Evolutionary conservation across 2,888 invertebrate genomes (phyloP), one percentile per base, ranked within the genome.

Genomic region (Trissoscelio sp.): DNA sequence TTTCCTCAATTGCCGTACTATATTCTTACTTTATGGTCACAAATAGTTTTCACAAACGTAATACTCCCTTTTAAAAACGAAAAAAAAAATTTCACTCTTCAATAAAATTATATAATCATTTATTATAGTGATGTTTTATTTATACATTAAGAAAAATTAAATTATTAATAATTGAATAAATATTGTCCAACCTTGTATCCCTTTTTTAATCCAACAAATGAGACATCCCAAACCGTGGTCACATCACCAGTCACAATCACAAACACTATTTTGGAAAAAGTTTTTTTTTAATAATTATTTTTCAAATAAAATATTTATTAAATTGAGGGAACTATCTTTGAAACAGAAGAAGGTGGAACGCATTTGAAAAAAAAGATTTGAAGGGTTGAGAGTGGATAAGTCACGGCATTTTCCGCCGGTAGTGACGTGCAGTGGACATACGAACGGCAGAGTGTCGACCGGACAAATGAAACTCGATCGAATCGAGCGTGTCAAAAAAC

Each of bases 391-490:
- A n/a, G n/a, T n/a, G n/a, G 6, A 24, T 83, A 78, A 53, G 51
- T 48, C 67, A 64, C 83, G 83, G 80, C 84, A 85, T 85, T 83
- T 83, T 51, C 46, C 60, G 67, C 37, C 31, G 73, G 51, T 39
- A 69, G 79, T 60, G 82, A 80, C 83, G 82, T 60, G 31, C 58
- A 46, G 72, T 77, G 81, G 74, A 78, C 79, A 75, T 75, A 73
- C 84, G 84, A 77, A 73, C 64, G 85, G 79, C 83, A 79, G 88
- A 89, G 88, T 87, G 88, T 88, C 87, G 87, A 88, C 86, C 69
- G 67, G 88, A 89, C 89, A 89, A 90, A 89, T 90, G 90, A 88
- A 87, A 88, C 88, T 86, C 87, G 88, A 88, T 88, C 87, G 88
- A 86, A 88, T 85, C 85, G 86, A 85, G 83, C 86, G 87, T 89